phyloP scores from a whole-genome alignment of 2,888 invertebrate species.

The Leucophora obtusa region DNA sequence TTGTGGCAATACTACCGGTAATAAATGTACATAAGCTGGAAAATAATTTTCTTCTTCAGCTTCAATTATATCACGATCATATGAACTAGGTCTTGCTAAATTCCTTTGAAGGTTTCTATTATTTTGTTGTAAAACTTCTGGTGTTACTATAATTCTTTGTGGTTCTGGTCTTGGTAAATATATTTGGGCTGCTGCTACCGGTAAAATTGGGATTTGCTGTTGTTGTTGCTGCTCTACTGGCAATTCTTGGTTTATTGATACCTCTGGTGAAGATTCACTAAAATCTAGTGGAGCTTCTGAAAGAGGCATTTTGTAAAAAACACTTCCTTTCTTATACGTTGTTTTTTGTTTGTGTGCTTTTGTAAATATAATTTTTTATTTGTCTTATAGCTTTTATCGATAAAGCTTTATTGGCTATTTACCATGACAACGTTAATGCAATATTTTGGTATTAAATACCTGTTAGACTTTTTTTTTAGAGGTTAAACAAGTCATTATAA shows the following conservation, averaged over 20 bases:
- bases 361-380: neutral
- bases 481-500: too few species aligned
- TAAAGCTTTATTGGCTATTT: constrained; percentile 13
- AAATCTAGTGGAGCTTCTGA: constrained; percentile 74
- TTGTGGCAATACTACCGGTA: constrained; percentile 79
- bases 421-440: constrained; percentile 27
- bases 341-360: neutral
- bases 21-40: constrained; percentile 79
- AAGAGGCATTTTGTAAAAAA: constrained; percentile 69
- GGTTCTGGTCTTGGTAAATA: constrained; percentile 51
- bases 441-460: neutral
- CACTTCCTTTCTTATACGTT: neutral
- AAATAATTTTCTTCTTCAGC: constrained; percentile 73
- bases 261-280: constrained; percentile 73
- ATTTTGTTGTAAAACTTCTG: constrained; percentile 34
- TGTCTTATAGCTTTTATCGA: constrained; percentile 32
- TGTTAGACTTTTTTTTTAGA: too few species aligned
- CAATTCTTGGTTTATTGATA: constrained; percentile 73
- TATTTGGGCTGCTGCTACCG: constrained; percentile 51
- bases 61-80: constrained; percentile 72
- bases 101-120: constrained; percentile 39
- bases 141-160: constrained; percentile 5
- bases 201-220: constrained; percentile 58
- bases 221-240: constrained; percentile 64
- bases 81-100: constrained; percentile 66